These are phyloP conservation scores for Phoxinus dragarum DNA, from an alignment of 2,797 vertebrate genomes.

Conservation along the genomic window DNA sequence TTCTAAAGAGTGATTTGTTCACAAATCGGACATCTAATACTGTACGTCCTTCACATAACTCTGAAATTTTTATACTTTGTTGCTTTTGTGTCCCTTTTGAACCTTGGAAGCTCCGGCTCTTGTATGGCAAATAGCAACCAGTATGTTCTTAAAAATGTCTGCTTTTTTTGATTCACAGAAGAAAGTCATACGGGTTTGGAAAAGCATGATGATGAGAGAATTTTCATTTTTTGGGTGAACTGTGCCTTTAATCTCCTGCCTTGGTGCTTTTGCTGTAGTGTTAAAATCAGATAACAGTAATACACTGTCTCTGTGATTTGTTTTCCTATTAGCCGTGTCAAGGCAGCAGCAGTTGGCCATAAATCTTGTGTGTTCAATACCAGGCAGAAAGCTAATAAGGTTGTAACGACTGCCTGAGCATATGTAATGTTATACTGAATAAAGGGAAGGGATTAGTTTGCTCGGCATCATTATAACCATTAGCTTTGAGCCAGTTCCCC, in stretches of 20 bases:
- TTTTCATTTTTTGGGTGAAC: background rate
- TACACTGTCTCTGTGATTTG: conserved; percentile 32
- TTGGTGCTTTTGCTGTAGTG: conserved; percentile 24
- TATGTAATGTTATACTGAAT: background rate
- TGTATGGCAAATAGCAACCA: background rate
- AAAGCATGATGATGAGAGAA: background rate
- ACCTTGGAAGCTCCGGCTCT: background rate
- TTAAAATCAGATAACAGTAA: conserved; percentile 3
- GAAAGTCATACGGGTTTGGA: background rate
- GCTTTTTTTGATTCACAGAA: conserved; percentile 1
- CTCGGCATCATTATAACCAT: conserved; percentile 12
- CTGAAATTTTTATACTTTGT: background rate
- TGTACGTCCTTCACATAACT: background rate
- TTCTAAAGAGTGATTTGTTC: background rate
- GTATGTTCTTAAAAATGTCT: background rate
- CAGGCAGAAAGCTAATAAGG: conserved; percentile 1
- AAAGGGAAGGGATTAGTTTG: background rate
- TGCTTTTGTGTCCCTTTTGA: background rate
- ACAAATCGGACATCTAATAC: background rate
- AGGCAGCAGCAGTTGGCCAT: conserved; percentile 25
- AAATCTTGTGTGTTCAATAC: conserved; percentile 34
- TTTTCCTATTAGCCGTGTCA: conserved; percentile 23
- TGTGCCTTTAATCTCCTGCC: background rate
- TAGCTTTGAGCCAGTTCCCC: background rate
- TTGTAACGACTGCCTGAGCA: conserved; percentile 11